Evolutionary conservation across 2,113 vertebrate species (phyloP), one percentile per base, ranked within the genome.

Genomic region (Tupaia tana): DNA sequence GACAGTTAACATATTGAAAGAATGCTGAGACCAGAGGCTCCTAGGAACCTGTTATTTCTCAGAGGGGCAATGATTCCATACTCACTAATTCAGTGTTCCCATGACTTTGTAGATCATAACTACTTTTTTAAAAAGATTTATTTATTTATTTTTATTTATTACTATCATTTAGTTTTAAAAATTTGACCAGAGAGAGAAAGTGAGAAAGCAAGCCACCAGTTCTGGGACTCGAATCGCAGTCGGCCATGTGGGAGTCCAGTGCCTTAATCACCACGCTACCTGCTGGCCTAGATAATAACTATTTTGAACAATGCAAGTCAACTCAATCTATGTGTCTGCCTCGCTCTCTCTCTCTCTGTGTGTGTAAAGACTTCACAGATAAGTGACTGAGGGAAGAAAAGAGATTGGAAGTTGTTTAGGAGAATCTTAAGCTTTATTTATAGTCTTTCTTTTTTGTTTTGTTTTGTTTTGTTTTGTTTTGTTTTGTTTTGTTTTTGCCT

Each of bases 381-480:
- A 34, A 24, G 58, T 31, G 43, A 43, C 43, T 87, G n/a, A 87
- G 64, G 56, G 18, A 19, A 87, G 31, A 8, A 24, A n/a, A 86
- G 58, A 90, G 74, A 90, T 0, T 67, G 31, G n/a, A 93, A 84
- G 67, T 29, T 84, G 11, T 90, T 86, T 54, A 93, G 66, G n/a
- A 86, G 69, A 93, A 90, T 86, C 20, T 86, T 77, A 93, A 90
- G 14, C 19, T 86, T 82, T 11, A 29, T 16, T 16, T 91, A 20
- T 59, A 92, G 52, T 78, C 34, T 43, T 43, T 43, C 43, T n/a
- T n/a, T n/a, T n/a, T 43, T 43, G 43, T 43, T 43, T 43, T 43
- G 43, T 43, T 43, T 43, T 43, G 43, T 43, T 43, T 43, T 43
- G n/a, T n/a, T n/a, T n/a, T n/a, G n/a, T n/a, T n/a, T 43, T 43